phyloP scores from a whole-genome alignment of 2,888 invertebrate genomes.

The Caenorhabditis drosophilae region DNA sequence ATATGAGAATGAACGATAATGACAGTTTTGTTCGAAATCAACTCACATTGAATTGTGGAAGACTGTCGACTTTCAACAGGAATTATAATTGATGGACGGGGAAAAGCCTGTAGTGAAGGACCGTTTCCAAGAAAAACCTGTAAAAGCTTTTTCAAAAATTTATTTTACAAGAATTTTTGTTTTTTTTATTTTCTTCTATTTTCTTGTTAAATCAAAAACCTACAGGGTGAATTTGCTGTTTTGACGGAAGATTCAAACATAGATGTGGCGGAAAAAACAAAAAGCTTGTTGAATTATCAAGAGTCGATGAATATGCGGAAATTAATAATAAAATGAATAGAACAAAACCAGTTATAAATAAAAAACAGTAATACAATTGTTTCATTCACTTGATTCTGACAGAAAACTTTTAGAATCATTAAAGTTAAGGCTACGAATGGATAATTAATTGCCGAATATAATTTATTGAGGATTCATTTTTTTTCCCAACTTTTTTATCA shows the following conservation, averaged over 20 bases:
- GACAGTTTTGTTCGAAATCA: conserved; percentile 18
- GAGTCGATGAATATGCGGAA: neutral
- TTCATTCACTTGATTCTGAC: too few species aligned
- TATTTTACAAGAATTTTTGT: neutral
- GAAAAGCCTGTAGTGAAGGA: conserved; percentile 15
- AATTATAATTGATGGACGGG: conserved; percentile 1
- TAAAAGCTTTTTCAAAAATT: neutral
- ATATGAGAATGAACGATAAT: conserved; percentile 32
- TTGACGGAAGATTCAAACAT: conserved; percentile 29
- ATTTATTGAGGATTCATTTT: too few species aligned
- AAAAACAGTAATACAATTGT: too few species aligned
- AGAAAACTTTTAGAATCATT: too few species aligned
- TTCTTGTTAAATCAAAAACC: too few species aligned
- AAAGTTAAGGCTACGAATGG: too few species aligned
- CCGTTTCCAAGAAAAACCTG: conserved; percentile 31
- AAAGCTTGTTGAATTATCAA: neutral
- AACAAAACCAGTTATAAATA: too few species aligned
- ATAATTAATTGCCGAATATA: too few species aligned
- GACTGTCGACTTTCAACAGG: conserved; percentile 9
- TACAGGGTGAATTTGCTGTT: conserved; percentile 32
- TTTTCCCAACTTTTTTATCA: too few species aligned
- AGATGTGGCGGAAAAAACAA: neutral
- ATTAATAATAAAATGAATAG: conserved; percentile 7
- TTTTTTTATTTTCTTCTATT: too few species aligned
- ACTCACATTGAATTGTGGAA: conserved; percentile 10